Evolutionary conservation across 2,888 invertebrate species (phyloP), one percentile per base, ranked within the genome.

Genomic region (Lochmaea capreae): DNA sequence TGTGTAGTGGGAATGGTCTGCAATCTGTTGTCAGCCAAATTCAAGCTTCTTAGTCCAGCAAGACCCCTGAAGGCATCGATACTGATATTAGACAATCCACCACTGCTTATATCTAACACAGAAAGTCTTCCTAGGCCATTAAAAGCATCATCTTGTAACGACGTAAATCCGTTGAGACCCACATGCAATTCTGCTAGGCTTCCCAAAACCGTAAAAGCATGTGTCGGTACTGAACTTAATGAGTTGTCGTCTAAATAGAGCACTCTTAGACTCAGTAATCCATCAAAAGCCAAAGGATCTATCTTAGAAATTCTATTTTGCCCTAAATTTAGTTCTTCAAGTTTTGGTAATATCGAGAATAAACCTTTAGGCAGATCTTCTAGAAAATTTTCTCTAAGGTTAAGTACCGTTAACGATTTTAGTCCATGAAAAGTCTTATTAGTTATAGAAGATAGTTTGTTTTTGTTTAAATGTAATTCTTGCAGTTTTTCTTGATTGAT

Each of bases 231-330:
- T 1, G 91, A 89, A 79, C 91, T 93, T 76, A 96, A 86, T 75
- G 94, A 93, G 85, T 96, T 96, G 85, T 96, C 95, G 83, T 96
- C 95, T 77, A 96, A 88, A 85, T 94, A 95, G 14, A 96, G 88
- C 22, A 95, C 93, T 76, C 95, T 89, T 72, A 96, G 88, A n/a
- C 93, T 92, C 5, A 90, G 88, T 67, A 96, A 86, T 1, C 94
- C 95, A 67, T 93, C 91, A 81, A 96, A 94, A 3, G 95, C 94
- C 77, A 90, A 90, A 0, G 92, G 90, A 82, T 95, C 95, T 62
- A 96, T 93, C 82, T 91, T 91, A 18, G 93, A 92, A 84, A 96
- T 95, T 81, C 95, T 91, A 86, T 96, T 96, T 86, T 95, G 93
- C 16, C 95, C 95, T 75, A 96, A 89, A 88, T 96, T 95, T 67